Conservation (phyloP, 2,113 vertebrate species). For the Hyperoodon ampullatus region DNA sequence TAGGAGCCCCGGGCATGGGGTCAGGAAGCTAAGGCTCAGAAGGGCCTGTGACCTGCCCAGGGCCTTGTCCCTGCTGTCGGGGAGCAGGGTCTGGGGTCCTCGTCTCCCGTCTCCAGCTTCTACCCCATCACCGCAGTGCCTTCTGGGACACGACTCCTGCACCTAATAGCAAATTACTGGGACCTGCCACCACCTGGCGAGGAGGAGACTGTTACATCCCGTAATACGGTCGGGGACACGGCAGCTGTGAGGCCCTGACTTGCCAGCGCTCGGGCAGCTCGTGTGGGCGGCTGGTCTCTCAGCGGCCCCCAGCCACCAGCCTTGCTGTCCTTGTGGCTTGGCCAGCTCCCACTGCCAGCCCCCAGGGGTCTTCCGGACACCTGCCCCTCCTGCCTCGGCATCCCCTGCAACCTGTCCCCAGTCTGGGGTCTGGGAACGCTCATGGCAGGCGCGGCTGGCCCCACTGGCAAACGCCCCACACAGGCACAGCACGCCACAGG, state of each 20-base stretch:
- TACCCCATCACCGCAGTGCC: background rate
- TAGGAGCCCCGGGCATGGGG: no score
- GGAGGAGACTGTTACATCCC: fast-evolving
- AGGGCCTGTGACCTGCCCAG: fast-evolving
- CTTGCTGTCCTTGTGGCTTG: background rate
- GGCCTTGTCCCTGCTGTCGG: fast-evolving
- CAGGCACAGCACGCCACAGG: background rate
- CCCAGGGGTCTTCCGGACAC: background rate
- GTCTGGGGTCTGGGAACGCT: background rate
- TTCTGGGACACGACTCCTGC: background rate
- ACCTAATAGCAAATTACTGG: background rate
- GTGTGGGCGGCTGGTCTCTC: fast-evolving
- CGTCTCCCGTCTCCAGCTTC: background rate
- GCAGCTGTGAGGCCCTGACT: background rate
- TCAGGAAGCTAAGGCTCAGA: background rate
- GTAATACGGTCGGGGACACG: fast-evolving
- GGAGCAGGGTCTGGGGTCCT: background rate
- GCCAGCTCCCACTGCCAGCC: background rate
- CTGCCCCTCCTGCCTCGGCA: background rate
- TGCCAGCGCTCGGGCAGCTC: no score
- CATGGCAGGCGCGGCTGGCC: background rate
- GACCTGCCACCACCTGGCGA: fast-evolving
- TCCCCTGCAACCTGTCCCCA: background rate
- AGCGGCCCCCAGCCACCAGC: background rate
- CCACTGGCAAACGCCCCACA: fast-evolving